Evolutionary conservation across 2,888 invertebrate genomes (phyloP).

Genomic region (Clepsis dumicolana): DNA sequence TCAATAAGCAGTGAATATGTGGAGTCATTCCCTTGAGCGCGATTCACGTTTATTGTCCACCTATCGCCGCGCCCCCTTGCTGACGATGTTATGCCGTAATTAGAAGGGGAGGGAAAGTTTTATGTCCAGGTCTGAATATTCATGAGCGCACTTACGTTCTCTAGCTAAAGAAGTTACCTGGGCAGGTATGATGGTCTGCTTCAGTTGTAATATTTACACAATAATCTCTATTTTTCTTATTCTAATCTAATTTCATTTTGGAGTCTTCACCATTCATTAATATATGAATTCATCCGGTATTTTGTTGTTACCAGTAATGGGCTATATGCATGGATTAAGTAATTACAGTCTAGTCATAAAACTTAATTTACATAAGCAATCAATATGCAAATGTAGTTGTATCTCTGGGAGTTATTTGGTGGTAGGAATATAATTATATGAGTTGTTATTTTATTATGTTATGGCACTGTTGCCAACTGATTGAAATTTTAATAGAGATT

Average conservation of each 20-base stretch:
- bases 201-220: background rate
- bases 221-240: background rate
- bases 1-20: background rate
- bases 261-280: background rate
- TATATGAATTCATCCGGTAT: background rate
- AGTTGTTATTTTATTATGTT: no score
- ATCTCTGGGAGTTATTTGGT: no score
- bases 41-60: background rate
- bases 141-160: constrained; percentile 23
- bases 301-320: background rate
- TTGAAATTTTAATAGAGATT: no score
- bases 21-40: constrained; percentile 10
- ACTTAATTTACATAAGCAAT: no score
- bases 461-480: no score
- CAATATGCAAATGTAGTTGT: no score
- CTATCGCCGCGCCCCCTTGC: constrained; percentile 23
- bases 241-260: background rate
- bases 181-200: background rate
- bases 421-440: no score
- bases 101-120: constrained; percentile 37
- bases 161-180: background rate
- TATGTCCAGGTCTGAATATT: constrained; percentile 19
- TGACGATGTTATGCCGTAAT: constrained; percentile 8
- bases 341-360: no score
- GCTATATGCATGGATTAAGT: no score